A percentile compares a stretch with the other conserved stretches of the same genome.
Evolutionary conservation across 2,797 vertebrate species (phyloP).

Genomic region (Sebastes matsubarae): DNA sequence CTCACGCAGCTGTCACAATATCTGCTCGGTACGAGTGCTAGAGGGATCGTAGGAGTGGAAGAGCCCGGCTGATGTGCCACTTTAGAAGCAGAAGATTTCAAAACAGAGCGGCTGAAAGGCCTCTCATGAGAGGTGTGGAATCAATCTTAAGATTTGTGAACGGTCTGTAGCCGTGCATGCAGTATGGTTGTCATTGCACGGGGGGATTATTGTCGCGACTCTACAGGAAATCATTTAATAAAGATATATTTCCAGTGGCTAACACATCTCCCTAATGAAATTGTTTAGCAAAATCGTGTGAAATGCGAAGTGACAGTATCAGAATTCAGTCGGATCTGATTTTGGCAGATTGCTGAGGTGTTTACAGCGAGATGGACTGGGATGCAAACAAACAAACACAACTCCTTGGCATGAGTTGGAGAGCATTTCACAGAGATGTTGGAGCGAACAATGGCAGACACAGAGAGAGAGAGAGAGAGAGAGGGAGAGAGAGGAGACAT

Average conservation of each 20-base stretch:
- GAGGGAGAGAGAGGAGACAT: constrained; percentile 17
- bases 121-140: constrained; percentile 61
- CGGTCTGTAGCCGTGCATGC: constrained; percentile 20
- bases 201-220: constrained; percentile 35
- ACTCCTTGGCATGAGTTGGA: constrained; percentile 60
- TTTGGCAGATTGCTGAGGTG: constrained; percentile 63
- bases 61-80: constrained; percentile 53
- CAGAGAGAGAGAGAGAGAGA: background rate
- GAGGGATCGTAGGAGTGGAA: constrained; percentile 42
- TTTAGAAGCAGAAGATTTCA: constrained; percentile 61
- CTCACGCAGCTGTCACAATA: constrained; percentile 76
- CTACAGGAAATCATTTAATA: constrained; percentile 51
- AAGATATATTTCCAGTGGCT: constrained; percentile 16
- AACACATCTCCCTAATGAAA: background rate
- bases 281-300: background rate
- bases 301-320: constrained; percentile 10
- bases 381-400: constrained; percentile 67
- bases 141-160: constrained; percentile 60
- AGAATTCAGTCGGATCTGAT: constrained; percentile 24
- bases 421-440: constrained; percentile 49
- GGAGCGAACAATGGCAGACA: constrained; percentile 45
- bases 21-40: constrained; percentile 51
- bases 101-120: constrained; percentile 59
- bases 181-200: constrained; percentile 10
- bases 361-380: constrained; percentile 52